A percentile compares a stretch with the other conserved stretches of the same genome.
phyloP scores from a whole-genome alignment of 2,888 invertebrate species.

The Ectropis crepuscularia region DNA sequence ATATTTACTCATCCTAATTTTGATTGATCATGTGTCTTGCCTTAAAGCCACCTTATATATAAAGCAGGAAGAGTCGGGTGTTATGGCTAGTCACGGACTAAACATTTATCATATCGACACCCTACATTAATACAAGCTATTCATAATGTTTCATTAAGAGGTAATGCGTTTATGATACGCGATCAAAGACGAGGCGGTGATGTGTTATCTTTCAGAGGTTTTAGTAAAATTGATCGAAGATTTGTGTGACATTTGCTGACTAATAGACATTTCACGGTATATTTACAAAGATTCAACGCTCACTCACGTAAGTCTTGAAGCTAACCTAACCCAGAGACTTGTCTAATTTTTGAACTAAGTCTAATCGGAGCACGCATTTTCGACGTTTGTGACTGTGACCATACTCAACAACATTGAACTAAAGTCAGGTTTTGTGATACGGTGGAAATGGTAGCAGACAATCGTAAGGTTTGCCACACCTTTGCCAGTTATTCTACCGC shows the following conservation, averaged over 20 bases:
- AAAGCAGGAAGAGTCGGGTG: conserved; percentile 65
- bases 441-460: no score
- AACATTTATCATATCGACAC: conserved; percentile 79
- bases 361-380: no score
- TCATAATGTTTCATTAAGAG: conserved; percentile 83
- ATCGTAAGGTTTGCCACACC: no score
- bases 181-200: conserved; percentile 44
- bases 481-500: no score
- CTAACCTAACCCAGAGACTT: no score
- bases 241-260: conserved; percentile 12
- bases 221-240: conserved; percentile 30
- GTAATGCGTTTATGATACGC: conserved; percentile 72
- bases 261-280: background rate
- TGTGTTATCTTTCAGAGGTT: conserved; percentile 36
- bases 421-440: no score
- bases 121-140: conserved; percentile 74
- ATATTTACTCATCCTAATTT: conserved; percentile 46
- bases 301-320: no score
- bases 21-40: conserved; percentile 54
- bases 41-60: conserved; percentile 54
- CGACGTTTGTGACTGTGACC: no score
- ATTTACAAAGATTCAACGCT: no score
- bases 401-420: no score
- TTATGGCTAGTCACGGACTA: conserved; percentile 71
- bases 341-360: no score